These are phyloP conservation scores for Philopotamus ludificatus DNA, from an alignment of 1,140 invertebrate genomes.

Conservation along the genomic window DNA sequence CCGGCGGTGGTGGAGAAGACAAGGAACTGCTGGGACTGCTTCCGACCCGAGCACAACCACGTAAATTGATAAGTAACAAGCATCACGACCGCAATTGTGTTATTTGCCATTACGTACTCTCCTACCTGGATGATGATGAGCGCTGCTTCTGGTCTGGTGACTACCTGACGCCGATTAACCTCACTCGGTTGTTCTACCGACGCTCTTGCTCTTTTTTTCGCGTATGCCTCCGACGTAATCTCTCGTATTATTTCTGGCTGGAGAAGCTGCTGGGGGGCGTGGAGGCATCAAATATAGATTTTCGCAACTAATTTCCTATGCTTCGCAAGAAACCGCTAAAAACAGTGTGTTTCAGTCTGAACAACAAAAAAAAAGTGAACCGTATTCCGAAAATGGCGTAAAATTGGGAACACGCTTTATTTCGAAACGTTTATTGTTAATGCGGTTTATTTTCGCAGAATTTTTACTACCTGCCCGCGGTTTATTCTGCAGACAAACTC, in stretches of 20 bases:
- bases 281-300: no score
- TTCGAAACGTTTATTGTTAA: no score
- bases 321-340: no score
- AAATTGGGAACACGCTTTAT: no score
- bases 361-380: no score
- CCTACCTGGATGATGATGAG: slow-evolving; percentile 11
- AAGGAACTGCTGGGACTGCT: not conserved
- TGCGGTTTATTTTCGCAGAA: no score
- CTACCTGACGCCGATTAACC: slow-evolving; percentile 4
- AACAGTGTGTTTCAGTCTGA: no score
- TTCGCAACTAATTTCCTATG: no score
- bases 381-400: no score
- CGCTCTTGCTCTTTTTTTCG: not conserved
- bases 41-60: slow-evolving; percentile 13
- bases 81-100: slow-evolving; percentile 37
- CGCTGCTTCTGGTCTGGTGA: slow-evolving; percentile 8
- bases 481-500: no score
- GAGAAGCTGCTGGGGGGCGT: no score
- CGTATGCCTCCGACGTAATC: not conserved
- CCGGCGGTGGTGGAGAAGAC: not conserved
- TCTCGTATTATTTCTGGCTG: not conserved
- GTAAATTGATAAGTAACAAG: slow-evolving; percentile 40
- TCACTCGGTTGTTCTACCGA: not conserved
- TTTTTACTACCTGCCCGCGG: no score
- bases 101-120: slow-evolving; percentile 17